Conservation (phyloP, 1,140 invertebrate species). For the Parasteatoda tepidariorum region DNA sequence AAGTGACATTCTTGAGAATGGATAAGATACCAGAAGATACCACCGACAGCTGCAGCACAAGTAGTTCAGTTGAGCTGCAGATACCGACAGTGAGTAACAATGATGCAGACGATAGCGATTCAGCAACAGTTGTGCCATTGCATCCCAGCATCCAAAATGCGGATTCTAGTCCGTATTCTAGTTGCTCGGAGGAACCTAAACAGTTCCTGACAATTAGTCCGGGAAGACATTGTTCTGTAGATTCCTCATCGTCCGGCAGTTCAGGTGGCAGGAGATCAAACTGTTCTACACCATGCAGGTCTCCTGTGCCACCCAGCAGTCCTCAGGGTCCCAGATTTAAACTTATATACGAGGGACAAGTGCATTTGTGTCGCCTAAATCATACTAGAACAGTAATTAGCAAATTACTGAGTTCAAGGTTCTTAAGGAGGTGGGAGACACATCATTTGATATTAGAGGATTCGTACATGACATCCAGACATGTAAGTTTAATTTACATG, state of each 20-base stretch:
- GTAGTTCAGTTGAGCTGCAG: background rate
- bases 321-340: conserved; percentile 78
- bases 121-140: conserved; percentile 6
- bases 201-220: background rate
- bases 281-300: conserved; percentile 20
- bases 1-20: no score
- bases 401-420: conserved; percentile 84
- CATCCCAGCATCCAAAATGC: conserved; percentile 9
- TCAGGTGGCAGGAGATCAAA: conserved; percentile 22
- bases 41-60: background rate
- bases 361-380: conserved; percentile 83
- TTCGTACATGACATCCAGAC: conserved; percentile 64
- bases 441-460: conserved; percentile 80
- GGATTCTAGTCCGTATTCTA: background rate
- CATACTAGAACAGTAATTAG: conserved; percentile 83
- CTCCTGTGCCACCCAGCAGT: conserved; percentile 64
- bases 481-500: no score
- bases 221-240: conserved; percentile 12
- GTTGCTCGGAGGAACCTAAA: conserved; percentile 18
- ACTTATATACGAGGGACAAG: conserved; percentile 79
- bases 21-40: background rate
- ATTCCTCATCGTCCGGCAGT: conserved; percentile 28
- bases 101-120: background rate
- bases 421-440: conserved; percentile 82
- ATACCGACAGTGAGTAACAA: background rate